Conservation (phyloP, 2,797 vertebrate genomes). For the Rhinella marina region DNA sequence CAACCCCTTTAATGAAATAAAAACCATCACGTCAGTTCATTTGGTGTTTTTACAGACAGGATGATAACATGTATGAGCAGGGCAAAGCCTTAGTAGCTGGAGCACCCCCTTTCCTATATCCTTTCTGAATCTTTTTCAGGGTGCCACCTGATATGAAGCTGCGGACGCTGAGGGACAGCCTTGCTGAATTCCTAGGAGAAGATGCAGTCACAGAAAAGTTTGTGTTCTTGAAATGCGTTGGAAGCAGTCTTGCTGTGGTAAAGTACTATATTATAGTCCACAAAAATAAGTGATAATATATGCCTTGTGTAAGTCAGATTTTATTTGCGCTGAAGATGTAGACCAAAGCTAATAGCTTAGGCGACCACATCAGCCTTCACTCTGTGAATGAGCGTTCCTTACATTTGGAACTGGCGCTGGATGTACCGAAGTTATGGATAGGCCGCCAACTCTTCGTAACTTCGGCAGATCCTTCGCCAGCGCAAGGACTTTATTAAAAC, state of each 20-base stretch:
- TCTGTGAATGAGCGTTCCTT: too few relatives aligned
- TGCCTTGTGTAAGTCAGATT: background rate
- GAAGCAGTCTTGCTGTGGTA: constrained; percentile 89
- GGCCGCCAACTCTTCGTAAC: too few relatives aligned
- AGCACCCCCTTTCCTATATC: background rate
- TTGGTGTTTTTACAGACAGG: too few relatives aligned
- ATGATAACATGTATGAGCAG: background rate
- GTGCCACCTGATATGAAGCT: constrained; percentile 85
- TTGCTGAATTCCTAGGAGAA: constrained; percentile 80
- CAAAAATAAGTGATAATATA: background rate
- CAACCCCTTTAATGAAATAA: too few relatives aligned
- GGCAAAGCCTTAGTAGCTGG: background rate
- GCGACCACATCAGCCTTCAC: too few relatives aligned
- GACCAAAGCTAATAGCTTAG: too few relatives aligned
- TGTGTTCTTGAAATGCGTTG: constrained; percentile 90
- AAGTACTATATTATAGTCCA: constrained; percentile 64
- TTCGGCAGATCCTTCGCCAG: too few relatives aligned
- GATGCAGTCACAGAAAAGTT: constrained; percentile 79
- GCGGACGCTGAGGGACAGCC: constrained; percentile 78
- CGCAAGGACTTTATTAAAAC: too few relatives aligned
- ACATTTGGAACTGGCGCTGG: too few relatives aligned
- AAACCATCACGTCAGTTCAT: too few relatives aligned
- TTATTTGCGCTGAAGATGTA: background rate
- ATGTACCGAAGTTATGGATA: too few relatives aligned
- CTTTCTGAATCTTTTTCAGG: constrained; percentile 73